phyloP scores from a whole-genome alignment of 2,888 invertebrate species.

The Nebria brevicollis region DNA sequence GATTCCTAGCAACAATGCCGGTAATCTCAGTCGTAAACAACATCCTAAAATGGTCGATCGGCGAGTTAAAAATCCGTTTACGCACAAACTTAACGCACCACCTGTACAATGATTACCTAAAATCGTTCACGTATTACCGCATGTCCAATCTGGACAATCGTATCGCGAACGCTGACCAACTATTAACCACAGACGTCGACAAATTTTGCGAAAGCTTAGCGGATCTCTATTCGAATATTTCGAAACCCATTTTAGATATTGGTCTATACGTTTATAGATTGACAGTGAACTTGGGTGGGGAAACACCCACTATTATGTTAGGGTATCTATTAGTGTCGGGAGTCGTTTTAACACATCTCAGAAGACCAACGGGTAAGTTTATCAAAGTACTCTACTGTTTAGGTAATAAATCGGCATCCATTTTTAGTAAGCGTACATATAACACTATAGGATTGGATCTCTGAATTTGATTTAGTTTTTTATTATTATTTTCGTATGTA shows the following conservation, averaged over 20 bases:
- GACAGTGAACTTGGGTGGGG: constrained; percentile 84
- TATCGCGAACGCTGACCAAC: constrained; percentile 95
- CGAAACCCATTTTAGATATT: constrained; percentile 95
- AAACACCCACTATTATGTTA: constrained; percentile 92
- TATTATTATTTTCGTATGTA: too few species aligned
- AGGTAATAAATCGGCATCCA: too few species aligned
- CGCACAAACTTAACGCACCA: constrained; percentile 88
- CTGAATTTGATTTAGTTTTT: too few species aligned
- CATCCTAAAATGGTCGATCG: constrained; percentile 92
- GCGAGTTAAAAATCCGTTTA: constrained; percentile 90
- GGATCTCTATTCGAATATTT: constrained; percentile 95
- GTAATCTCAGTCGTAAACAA: constrained; percentile 94
- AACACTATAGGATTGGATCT: too few species aligned
- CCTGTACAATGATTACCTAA: constrained; percentile 91
- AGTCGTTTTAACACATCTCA: constrained; percentile 82
- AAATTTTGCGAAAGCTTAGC: constrained; percentile 96
- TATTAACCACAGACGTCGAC: constrained; percentile 95
- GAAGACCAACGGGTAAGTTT: constrained; percentile 81
- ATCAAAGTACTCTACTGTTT: too few species aligned
- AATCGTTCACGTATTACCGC: constrained; percentile 97
- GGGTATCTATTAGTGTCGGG: constrained; percentile 89
- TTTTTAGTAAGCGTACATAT: too few species aligned
- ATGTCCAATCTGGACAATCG: constrained; percentile 95
- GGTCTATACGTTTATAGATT: constrained; percentile 92
- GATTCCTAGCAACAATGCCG: constrained; percentile 88